phyloP scores from a whole-genome alignment of 2,888 invertebrate species.

The Reticulitermes lucifugus region DNA sequence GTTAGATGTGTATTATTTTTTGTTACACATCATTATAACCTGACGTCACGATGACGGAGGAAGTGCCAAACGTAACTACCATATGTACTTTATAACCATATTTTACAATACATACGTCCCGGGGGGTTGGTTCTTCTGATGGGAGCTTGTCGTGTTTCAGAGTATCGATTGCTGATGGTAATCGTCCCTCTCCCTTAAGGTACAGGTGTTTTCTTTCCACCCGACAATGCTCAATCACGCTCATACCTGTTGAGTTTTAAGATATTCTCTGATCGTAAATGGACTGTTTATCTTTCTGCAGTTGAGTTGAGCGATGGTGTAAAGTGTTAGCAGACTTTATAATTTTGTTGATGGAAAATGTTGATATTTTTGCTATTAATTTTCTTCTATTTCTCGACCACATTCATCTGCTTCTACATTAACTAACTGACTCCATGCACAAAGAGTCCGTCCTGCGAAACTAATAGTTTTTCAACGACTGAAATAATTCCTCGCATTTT shows the following conservation, averaged over 20 bases:
- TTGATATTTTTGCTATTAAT: no score
- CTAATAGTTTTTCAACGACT: no score
- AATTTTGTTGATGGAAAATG: no score
- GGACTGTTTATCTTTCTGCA: no score
- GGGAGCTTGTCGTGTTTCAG: slow-evolving; percentile 32
- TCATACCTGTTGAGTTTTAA: slow-evolving; percentile 42
- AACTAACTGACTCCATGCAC: no score
- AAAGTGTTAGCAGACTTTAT: no score
- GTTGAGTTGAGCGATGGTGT: no score
- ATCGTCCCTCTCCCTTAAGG: slow-evolving; percentile 18
- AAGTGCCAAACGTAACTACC: slow-evolving; percentile 31
- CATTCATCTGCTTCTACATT: no score
- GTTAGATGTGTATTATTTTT: slow-evolving; percentile 12
- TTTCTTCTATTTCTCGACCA: no score
- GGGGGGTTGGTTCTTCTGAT: neutral
- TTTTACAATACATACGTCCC: slow-evolving; percentile 23
- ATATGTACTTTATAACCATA: slow-evolving; percentile 24
- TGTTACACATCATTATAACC: slow-evolving; percentile 28
- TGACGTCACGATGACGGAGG: slow-evolving; percentile 39
- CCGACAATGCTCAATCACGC: slow-evolving; percentile 40
- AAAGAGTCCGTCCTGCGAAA: no score
- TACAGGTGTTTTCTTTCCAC: slow-evolving; percentile 22
- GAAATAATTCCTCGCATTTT: no score
- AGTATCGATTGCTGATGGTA: slow-evolving; percentile 31
- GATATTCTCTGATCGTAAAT: neutral